phyloP scores from a whole-genome alignment of 2,797 vertebrate species.

The Apogon hyalosoma region DNA sequence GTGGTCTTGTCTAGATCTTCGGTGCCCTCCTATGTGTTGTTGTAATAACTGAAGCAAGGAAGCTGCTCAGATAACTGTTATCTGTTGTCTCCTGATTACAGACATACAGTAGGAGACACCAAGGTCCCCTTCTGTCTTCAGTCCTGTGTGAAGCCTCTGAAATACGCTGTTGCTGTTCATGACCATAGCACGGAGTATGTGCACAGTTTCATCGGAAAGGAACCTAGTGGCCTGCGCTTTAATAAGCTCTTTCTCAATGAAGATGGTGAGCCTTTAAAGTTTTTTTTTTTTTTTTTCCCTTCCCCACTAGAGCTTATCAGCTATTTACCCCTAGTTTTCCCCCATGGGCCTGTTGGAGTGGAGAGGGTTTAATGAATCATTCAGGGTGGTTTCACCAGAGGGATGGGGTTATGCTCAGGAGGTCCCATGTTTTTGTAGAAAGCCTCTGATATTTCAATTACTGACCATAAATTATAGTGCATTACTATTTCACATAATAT shows the following conservation, averaged over 20 bases:
- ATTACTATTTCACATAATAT: background rate
- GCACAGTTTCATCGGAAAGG: conserved; percentile 98
- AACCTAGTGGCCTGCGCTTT: conserved; percentile 96
- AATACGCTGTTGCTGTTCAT: conserved; percentile 95
- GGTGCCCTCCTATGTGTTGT: background rate
- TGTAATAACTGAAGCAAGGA: background rate
- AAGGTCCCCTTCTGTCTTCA: conserved; percentile 98
- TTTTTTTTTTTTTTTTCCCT: background rate
- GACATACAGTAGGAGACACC: conserved; percentile 97
- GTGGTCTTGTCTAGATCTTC: background rate
- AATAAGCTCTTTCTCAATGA: conserved; percentile 98
- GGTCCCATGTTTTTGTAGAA: background rate
- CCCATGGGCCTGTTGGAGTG: background rate
- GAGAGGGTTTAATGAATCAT: no score
- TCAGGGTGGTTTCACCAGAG: background rate
- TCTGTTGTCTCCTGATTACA: conserved; percentile 61
- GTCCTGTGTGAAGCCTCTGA: conserved; percentile 97
- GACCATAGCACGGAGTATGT: conserved; percentile 95
- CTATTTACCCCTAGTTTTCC: background rate
- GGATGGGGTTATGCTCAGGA: background rate
- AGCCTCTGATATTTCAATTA: background rate
- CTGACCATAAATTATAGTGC: background rate
- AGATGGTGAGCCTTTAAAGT: conserved; percentile 89
- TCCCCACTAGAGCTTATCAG: background rate
- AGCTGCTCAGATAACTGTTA: conserved; percentile 1